Base-by-base conservation (phyloP, 2,797 vertebrate genomes). In the Lemur catta region DNA sequence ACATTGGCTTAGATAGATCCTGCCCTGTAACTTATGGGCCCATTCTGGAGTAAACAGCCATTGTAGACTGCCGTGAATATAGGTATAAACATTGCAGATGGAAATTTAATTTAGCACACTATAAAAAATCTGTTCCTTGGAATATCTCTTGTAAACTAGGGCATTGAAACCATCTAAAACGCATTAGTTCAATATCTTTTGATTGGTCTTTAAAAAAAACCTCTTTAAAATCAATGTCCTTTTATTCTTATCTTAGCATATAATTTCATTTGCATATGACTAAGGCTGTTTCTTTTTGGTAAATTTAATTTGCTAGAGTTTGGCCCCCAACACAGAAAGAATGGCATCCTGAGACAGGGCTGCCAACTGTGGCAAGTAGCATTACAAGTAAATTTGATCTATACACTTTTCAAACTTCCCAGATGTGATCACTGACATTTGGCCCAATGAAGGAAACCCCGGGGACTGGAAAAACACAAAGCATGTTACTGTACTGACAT, bases 181-280 rank as follows among this genome's bases (percentile, higher is more conserved):
- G 91, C 98, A 97, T 94, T 98, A 97, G 95, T 98, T 97, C 97
- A 98, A 95, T 98, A 98, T 98, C 95, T 98, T 96, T 98, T 97
- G 95, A 98, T 97, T 98, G 98, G 92, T 96, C 26, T 93, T 97
- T 91, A 10, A 81, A 95, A 97, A 97, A 97, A 97, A 95, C n/a
- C 88, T 94, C 52, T 87, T 97, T 98, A 98, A 97, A 98, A 98
- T 97, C 98, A 98, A 95, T 91, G 78, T 96, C 97, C 87, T 98
- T 98, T 98, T 98, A 98, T 98, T 98, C 98, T 98, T 98, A 97
- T 98, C 93, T 98, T 98, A 98, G 97, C 96, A 96, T 98, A 98
- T 98, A 98, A 98, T 98, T 98, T 98, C 95, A 98, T 98, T 98
- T 98, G 97, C 98, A 98, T 98, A 98, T 98, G 90, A 94, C 72